Evolutionary conservation across 2,888 invertebrate species (phyloP), one percentile per base, ranked within the genome.

Genomic region (Melanargia galathea): DNA sequence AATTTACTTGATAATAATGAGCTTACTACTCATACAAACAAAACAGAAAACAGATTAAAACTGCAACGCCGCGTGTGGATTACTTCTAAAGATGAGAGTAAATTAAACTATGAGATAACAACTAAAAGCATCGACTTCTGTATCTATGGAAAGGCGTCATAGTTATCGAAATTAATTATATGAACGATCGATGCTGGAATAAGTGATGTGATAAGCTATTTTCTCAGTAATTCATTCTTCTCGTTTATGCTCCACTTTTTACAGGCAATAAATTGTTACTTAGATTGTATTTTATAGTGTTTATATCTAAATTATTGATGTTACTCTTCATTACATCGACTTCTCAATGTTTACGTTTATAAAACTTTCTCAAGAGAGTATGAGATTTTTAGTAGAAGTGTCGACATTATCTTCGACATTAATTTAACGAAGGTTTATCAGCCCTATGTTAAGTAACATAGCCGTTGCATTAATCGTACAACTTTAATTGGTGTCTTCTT

Each of bases 111-210:
- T 68, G 65, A 80, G 89, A 89, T 87, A 88, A 71, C 70, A 70
- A 68, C 81, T 89, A 86, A 89, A 87, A 89, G 87, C 88, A 81
- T 88, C 76, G 80, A 80, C 87, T 88, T 82, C 87, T 84, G 86
- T 86, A 86, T 87, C 89, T 75, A 55, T 62, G 69, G 70, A 66
- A 72, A 84, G 87, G 87, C 83, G 88, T 88, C 88, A 83, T 77
- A 78, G 78, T 80, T 88, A 89, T 89, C 87, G 73, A 86, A 85
- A 84, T 83, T 86, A 87, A 89, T 88, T 78, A 82, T 84, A 84
- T 86, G 86, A 90, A 83, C 87, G 86, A 89, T 88, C 81, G 79
- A 77, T 72, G 72, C 76, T 76, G 74, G 76, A 72, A 71, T 75
- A 76, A 78, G 77, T 77, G 77, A 74, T 76, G 75, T 73, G 86